Percentiles rank a stretch among this genome's conserved stretches.
Conservation (phyloP, 2,113 vertebrate species). For the Onychostruthus taczanowskii region DNA sequence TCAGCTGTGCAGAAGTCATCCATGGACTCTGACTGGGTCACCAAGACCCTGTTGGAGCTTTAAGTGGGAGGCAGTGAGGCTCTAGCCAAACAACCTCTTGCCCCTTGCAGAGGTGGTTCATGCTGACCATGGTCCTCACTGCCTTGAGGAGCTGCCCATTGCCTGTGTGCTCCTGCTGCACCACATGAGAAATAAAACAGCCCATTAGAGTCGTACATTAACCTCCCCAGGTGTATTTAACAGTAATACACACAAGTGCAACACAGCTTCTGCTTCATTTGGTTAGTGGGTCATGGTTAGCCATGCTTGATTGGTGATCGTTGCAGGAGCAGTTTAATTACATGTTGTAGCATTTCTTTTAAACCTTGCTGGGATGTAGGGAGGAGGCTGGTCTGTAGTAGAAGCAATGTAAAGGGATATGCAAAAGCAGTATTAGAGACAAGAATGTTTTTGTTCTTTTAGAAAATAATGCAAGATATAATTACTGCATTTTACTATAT, state of each 20-base stretch:
- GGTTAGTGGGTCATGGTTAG: conserved; percentile 6
- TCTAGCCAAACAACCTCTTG: background rate
- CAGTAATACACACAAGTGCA: background rate
- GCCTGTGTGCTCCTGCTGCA: background rate
- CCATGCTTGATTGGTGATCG: background rate
- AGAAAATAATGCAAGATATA: background rate
- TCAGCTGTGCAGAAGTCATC: background rate
- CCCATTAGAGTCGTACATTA: background rate
- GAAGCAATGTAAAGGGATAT: background rate
- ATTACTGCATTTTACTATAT: background rate
- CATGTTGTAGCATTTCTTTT: background rate
- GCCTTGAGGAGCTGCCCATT: background rate
- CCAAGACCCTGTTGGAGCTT: background rate
- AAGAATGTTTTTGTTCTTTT: background rate
- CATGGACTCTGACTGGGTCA: background rate
- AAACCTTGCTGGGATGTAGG: background rate
- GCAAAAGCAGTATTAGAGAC: background rate
- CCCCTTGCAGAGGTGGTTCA: background rate
- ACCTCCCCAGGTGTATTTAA: background rate
- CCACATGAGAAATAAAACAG: background rate
- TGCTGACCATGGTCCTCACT: rapidly evolving
- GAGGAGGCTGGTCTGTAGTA: background rate
- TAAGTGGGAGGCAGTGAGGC: background rate
- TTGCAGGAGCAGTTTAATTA: background rate
- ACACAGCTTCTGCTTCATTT: conserved; percentile 12